Percentiles rank a stretch among this genome's conserved stretches.
These are phyloP conservation scores for Hirtodrosophila histrioides DNA, from an alignment of 2,888 invertebrate genomes.

Conservation along the genomic window DNA sequence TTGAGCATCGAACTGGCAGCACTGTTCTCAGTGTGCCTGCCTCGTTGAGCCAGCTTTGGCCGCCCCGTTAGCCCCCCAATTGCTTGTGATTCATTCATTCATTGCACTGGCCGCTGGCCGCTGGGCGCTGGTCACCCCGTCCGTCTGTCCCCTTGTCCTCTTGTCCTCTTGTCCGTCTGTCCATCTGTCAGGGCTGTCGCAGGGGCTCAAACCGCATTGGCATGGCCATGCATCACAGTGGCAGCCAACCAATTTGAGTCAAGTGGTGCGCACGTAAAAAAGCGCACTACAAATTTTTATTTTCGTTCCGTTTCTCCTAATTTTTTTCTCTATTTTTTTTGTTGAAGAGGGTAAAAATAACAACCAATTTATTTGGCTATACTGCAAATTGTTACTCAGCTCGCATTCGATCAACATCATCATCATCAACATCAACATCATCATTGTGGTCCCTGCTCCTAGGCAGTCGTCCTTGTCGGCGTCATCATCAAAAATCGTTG, in stretches of 20 bases:
- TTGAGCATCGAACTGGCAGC: too few relatives aligned
- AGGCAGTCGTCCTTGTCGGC: slow-evolving; percentile 39
- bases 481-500: slow-evolving; percentile 79
- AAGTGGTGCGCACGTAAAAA: slow-evolving; percentile 72
- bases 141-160: slow-evolving; percentile 10
- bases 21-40: slow-evolving; percentile 23
- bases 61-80: slow-evolving; percentile 15
- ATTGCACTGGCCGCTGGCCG: slow-evolving; percentile 61
- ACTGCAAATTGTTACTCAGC: slow-evolving; percentile 77
- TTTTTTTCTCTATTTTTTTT: slow-evolving; percentile 25
- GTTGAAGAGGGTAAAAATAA: slow-evolving; percentile 59
- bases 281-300: slow-evolving; percentile 70
- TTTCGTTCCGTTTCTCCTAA: slow-evolving; percentile 45
- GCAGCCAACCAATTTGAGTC: slow-evolving; percentile 75
- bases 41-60: slow-evolving; percentile 19
- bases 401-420: slow-evolving; percentile 66
- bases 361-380: slow-evolving; percentile 79
- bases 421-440: slow-evolving; percentile 39
- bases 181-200: slow-evolving; percentile 65
- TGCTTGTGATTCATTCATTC: slow-evolving; percentile 73
- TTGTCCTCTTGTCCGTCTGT: slow-evolving; percentile 11
- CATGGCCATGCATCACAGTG: slow-evolving; percentile 71
- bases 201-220: slow-evolving; percentile 74
- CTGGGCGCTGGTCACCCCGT: slow-evolving; percentile 53
- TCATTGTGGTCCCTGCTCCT: slow-evolving; percentile 15